Evolutionary conservation across 2,113 vertebrate species (phyloP).

Genomic region (Aramus guarauna): DNA sequence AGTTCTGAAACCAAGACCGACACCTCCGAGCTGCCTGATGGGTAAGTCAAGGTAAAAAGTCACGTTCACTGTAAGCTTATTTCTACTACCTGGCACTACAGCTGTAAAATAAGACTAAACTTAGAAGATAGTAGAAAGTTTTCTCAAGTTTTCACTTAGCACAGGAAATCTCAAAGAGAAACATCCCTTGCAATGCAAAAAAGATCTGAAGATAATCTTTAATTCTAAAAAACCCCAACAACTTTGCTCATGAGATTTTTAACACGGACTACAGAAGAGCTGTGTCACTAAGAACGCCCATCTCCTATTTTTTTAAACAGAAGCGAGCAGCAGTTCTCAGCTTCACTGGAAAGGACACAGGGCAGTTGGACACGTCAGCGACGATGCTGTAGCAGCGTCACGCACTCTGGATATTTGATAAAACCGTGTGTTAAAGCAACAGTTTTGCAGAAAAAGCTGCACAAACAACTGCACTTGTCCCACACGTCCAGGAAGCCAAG

Average conservation of each 20-base stretch:
- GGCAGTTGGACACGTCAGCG: neutral
- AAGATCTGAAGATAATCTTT: neutral
- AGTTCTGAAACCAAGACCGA: neutral
- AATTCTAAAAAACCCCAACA: neutral
- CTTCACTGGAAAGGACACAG: neutral
- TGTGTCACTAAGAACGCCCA: neutral
- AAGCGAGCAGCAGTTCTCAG: neutral
- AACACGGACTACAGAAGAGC: neutral
- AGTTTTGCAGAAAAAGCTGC: neutral
- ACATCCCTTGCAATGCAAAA: no score
- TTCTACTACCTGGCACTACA: rapidly evolving
- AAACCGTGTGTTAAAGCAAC: neutral
- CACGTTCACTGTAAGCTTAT: rapidly evolving
- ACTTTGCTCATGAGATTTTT: neutral
- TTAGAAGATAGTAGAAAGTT: rapidly evolving
- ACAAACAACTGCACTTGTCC: rapidly evolving
- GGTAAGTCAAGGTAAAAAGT: no score
- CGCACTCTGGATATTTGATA: rapidly evolving
- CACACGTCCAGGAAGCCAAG: rapidly evolving
- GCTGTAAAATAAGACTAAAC: rapidly evolving
- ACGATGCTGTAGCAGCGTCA: neutral
- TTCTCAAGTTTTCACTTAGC: neutral
- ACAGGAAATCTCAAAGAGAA: neutral
- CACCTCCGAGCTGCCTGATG: neutral
- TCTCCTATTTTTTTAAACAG: neutral